phyloP scores from a whole-genome alignment of 2,797 vertebrate genomes.

The Gastrophryne carolinensis region DNA sequence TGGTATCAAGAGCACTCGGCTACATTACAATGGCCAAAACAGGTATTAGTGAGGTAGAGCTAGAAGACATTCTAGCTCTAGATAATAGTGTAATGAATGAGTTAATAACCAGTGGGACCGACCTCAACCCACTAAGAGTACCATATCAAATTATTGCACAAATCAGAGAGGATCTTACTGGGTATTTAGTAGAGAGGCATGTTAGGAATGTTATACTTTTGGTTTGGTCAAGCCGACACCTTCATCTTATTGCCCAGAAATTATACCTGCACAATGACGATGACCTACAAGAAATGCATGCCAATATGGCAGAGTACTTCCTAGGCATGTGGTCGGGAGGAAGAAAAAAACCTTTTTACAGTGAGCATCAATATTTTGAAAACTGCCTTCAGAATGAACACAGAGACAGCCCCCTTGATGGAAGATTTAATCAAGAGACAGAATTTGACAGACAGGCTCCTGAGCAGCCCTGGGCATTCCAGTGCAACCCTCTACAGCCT shows the following conservation, averaged over 20 bases:
- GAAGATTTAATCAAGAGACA: constrained; percentile 85
- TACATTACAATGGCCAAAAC: constrained; percentile 96
- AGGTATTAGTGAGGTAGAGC: constrained; percentile 92
- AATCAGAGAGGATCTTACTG: constrained; percentile 91
- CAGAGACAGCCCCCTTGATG: constrained; percentile 82
- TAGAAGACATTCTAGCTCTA: constrained; percentile 94
- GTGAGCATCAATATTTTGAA: constrained; percentile 77
- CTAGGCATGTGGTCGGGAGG: constrained; percentile 98
- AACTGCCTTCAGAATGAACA: constrained; percentile 82
- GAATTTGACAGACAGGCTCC: constrained; percentile 94
- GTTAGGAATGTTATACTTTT: constrained; percentile 90
- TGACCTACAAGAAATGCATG: constrained; percentile 93
- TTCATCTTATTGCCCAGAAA: constrained; percentile 98
- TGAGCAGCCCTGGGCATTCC: constrained; percentile 98
- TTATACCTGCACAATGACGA: constrained; percentile 90
- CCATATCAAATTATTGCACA: constrained; percentile 90
- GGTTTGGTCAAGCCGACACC: constrained; percentile 96
- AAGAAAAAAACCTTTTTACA: constrained; percentile 89
- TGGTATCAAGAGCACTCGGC: constrained; percentile 90
- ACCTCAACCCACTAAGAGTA: constrained; percentile 87
- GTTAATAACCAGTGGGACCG: constrained; percentile 78
- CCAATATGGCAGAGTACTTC: constrained; percentile 94
- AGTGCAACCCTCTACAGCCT: constrained; percentile 94
- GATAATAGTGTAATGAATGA: constrained; percentile 93
- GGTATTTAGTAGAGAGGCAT: constrained; percentile 94